Evolutionary conservation across 2,888 invertebrate genomes (phyloP).

Genomic region (Leucophenga maculata): DNA sequence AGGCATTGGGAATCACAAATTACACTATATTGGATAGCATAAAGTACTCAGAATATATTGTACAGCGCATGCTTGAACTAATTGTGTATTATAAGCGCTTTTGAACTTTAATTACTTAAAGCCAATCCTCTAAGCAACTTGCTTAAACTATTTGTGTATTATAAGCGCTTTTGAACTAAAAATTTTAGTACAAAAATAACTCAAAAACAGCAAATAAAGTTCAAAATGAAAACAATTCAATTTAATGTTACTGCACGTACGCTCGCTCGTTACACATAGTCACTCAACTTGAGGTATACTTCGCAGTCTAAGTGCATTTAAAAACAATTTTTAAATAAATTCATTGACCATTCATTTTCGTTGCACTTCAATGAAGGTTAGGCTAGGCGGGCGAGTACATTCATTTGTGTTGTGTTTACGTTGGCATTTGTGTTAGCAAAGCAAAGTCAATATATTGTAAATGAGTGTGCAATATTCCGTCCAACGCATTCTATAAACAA

Average conservation of each 20-base stretch:
- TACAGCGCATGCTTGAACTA: too few species aligned
- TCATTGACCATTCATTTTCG: conserved; percentile 2
- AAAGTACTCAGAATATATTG: too few species aligned
- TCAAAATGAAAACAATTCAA: neutral
- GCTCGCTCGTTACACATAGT: neutral
- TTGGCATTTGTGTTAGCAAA: conserved; percentile 5
- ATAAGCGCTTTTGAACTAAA: neutral
- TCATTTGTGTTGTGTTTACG: neutral
- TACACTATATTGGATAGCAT: too few species aligned
- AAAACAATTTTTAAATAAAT: neutral
- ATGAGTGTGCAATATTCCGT: neutral
- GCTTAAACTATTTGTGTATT: too few species aligned
- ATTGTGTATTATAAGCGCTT: too few species aligned
- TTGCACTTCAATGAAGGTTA: neutral
- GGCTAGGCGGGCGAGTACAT: too few species aligned
- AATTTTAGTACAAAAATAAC: neutral
- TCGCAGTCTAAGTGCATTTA: neutral
- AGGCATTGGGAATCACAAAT: too few species aligned
- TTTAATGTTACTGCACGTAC: conserved; percentile 1
- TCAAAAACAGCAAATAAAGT: too few species aligned
- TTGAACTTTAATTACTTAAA: too few species aligned
- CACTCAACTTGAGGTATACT: neutral
- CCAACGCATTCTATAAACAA: too few species aligned
- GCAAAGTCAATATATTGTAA: neutral
- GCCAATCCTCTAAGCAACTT: too few species aligned